Percentiles rank a stretch among this genome's conserved stretches.
phyloP scores from a whole-genome alignment of 2,888 invertebrate species.

The Ashinkailepas kermadecensis region DNA sequence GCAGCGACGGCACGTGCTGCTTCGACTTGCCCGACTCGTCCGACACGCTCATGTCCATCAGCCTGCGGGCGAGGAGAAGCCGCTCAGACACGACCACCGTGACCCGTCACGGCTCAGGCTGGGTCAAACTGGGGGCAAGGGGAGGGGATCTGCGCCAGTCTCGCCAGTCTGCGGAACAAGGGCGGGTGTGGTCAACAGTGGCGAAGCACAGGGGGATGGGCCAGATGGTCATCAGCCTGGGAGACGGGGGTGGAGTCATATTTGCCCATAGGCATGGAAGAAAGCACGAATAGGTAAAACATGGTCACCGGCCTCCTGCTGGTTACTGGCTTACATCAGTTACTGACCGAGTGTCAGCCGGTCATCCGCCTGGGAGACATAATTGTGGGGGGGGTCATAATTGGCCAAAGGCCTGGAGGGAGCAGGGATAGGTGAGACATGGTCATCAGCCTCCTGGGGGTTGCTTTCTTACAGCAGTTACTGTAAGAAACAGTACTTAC shows the following conservation, averaged over 20 bases:
- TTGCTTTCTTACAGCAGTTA: too few species aligned
- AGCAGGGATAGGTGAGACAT: too few species aligned
- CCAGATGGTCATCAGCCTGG: too few species aligned
- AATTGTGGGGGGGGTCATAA: not conserved
- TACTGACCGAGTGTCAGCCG: not conserved
- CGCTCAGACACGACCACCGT: not conserved
- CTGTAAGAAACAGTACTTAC: too few species aligned
- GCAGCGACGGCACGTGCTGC: slow-evolving; percentile 3
- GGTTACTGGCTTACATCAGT: not conserved
- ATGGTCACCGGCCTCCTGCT: too few species aligned
- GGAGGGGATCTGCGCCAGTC: not conserved
- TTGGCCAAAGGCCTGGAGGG: too few species aligned
- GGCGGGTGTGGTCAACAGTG: too few species aligned
- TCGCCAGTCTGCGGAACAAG: not conserved
- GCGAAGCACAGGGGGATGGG: too few species aligned
- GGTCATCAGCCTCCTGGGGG: too few species aligned
- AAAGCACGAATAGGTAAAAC: too few species aligned
- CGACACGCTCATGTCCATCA: slow-evolving; percentile 1
- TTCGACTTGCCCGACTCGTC: not conserved
- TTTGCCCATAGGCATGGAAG: too few species aligned
- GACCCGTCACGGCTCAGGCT: not conserved
- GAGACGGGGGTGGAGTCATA: too few species aligned
- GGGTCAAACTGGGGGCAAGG: not conserved
- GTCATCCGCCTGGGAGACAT: not conserved
- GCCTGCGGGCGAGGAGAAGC: not conserved